Evolutionary conservation across 1,140 invertebrate genomes (phyloP).

Genomic region (Drosophila lini): DNA sequence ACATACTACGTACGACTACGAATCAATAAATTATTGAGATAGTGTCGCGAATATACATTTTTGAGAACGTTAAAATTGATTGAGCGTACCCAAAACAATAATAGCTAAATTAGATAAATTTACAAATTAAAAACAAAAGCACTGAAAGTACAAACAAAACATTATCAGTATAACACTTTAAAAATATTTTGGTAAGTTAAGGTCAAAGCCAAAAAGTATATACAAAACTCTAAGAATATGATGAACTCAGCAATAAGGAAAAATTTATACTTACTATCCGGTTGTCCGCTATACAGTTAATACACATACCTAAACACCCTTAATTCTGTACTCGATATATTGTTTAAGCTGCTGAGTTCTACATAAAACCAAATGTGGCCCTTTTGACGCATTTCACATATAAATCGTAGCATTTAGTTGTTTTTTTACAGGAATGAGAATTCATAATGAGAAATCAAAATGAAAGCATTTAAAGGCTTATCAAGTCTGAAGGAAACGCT

Average conservation of each 20-base stretch:
- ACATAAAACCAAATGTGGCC: conserved; percentile 43
- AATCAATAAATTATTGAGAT: conserved; percentile 32
- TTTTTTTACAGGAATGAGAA: conserved; percentile 76
- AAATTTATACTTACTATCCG: background rate
- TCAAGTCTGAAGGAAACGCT: conserved; percentile 65
- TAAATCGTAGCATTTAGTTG: conserved; percentile 76
- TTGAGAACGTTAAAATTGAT: conserved; percentile 18
- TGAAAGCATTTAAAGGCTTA: conserved; percentile 58
- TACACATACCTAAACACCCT: background rate
- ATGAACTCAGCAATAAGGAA: conserved; percentile 28
- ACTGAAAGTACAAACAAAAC: conserved; percentile 34
- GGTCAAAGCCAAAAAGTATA: conserved; percentile 32
- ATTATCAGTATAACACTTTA: conserved; percentile 21
- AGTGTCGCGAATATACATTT: conserved; percentile 35
- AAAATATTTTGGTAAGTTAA: conserved; percentile 76
- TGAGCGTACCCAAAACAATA: conserved; percentile 29
- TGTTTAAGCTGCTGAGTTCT: conserved; percentile 46
- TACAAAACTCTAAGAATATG: conserved; percentile 17
- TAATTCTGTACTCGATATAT: background rate
- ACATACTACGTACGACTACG: conserved; percentile 44
- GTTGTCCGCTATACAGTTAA: conserved; percentile 6
- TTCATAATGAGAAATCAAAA: conserved; percentile 51
- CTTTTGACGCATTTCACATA: conserved; percentile 56
- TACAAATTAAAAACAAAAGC: conserved; percentile 44
- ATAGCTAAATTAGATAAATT: conserved; percentile 30